These are phyloP conservation scores for Coccyzus lansbergi DNA, from an alignment of 2,797 vertebrate genomes.

Conservation along the genomic window DNA sequence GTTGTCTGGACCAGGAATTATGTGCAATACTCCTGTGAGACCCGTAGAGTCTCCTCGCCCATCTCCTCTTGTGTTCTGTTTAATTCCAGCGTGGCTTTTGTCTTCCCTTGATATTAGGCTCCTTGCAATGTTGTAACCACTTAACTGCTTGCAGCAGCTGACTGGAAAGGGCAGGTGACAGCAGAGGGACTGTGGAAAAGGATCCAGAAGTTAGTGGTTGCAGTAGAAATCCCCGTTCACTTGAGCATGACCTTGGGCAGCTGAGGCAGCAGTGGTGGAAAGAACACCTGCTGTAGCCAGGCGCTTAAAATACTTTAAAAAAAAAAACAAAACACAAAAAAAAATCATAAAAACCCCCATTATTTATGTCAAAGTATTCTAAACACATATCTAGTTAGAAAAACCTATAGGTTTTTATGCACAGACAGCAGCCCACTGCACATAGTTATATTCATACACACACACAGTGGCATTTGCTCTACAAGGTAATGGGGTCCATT, in stretches of 20 bases:
- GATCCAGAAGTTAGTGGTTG: background rate
- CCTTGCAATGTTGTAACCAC: too few relatives aligned
- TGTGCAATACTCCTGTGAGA: background rate
- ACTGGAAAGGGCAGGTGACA: background rate
- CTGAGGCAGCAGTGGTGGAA: background rate
- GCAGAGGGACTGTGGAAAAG: background rate
- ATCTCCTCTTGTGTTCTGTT: background rate
- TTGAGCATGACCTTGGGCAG: background rate
- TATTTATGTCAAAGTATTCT: background rate
- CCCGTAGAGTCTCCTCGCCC: background rate
- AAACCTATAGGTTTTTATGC: background rate
- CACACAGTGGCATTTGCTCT: background rate
- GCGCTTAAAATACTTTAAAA: background rate
- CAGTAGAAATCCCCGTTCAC: background rate
- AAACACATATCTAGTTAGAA: background rate
- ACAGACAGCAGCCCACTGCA: background rate
- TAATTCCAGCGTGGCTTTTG: background rate
- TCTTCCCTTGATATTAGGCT: background rate
- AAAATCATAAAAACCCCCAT: too few relatives aligned
- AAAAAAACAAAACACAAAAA: too few relatives aligned
- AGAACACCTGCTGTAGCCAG: background rate
- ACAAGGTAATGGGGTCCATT: accelerated
- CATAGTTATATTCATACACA: background rate
- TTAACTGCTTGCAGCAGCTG: background rate
- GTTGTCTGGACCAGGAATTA: background rate